Base-by-base conservation (phyloP, 1,140 invertebrate species). In the Philaenus spumarius region DNA sequence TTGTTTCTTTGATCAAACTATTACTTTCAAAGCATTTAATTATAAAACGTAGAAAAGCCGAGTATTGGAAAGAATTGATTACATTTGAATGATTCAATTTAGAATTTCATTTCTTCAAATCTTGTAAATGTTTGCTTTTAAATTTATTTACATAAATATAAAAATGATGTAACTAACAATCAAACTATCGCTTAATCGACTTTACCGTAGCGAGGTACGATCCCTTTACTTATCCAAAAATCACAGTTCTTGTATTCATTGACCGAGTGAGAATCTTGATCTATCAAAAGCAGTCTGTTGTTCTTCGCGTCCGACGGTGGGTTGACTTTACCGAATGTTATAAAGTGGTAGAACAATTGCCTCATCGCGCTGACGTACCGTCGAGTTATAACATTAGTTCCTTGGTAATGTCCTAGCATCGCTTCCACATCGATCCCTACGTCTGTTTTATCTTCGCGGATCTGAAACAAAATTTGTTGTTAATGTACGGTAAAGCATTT, bases 281-380 rank as follows among this genome's bases (percentile, higher is more conserved):
- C 84, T 1, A 89, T 79, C 1, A 89, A 73, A 17, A 88, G 73
- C 7, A 50, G 34, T 23, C 53, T 56, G 43, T 43, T 50, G 37
- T 34, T 55, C 15, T 23, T 48, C 55, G 66, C 68, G 30, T 78
- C 75, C 2, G 75, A 72, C 5, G 77, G 72, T 5, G 71, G 75
- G 1, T 80, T 76, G 19, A 88, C 71, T 45, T 80, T 78, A 9
- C 85, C 86, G 58, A 87, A 79, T 74, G 82, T 83, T 0, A 90
- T 87, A 62, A 82, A 92, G 61, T 85, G 81, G 66, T 90, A 90
- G 69, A 93, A 93, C 1, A 90, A 69, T 52, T 86, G 81, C 66
- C 90, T 87, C 75, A 92, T 89, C 2, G 87, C 84, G 1, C 82
- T 80, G 34, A 88, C 79, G 61, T 85, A 90, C 20, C 84, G 75